Evolutionary conservation across 1,140 invertebrate species (phyloP), one percentile per base, ranked within the genome.

Genomic region (Wasmannia auropunctata): DNA sequence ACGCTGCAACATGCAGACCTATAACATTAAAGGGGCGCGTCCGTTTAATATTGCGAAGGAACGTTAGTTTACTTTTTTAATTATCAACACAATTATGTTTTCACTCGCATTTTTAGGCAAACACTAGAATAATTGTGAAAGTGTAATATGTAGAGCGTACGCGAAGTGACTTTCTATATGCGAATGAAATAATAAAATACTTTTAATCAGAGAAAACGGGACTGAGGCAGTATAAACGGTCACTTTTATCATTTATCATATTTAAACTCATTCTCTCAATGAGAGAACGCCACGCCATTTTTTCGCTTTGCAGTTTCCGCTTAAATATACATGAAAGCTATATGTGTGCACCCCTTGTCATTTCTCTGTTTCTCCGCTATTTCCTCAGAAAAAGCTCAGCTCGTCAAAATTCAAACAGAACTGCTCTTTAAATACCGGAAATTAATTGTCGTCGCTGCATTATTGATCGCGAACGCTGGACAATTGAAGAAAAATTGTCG

Each of bases 1-100:
- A 80, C 54, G 70, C 49, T 25, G 37, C 49, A 70, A 70, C 46
- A 22, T 67, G 19, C 62, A 80, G 46, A 37, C 34, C 22, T 8
- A 11, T 79, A 22, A 43, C 63, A 28, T 70, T 81, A 70, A 81
- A 81, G 65, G 46, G 37, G 10, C 43, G 25, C 37, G 62, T 54
- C 28, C 19, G n/a, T 67, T 79, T 69, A 5, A 51, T 49, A 63
- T 54, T 69, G 19, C 11, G 10, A 40, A 14, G 16, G 8, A 25
- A 19, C 7, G 19, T 31, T 3, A 6, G 19, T 37, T 70, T 31
- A 0, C 40, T 31, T 46, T n/a, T 43, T 62, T 40, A 19, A 40
- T 60, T 43, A n/a, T 8, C 10, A 60, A 0, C 19, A 28, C 3
- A 22, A 31, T 37, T 25, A n/a, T 22, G 8, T 10, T 54, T 19